phyloP scores from a whole-genome alignment of 92 coral and sea anemone genomes.

The Parazoanthus darwini region DNA sequence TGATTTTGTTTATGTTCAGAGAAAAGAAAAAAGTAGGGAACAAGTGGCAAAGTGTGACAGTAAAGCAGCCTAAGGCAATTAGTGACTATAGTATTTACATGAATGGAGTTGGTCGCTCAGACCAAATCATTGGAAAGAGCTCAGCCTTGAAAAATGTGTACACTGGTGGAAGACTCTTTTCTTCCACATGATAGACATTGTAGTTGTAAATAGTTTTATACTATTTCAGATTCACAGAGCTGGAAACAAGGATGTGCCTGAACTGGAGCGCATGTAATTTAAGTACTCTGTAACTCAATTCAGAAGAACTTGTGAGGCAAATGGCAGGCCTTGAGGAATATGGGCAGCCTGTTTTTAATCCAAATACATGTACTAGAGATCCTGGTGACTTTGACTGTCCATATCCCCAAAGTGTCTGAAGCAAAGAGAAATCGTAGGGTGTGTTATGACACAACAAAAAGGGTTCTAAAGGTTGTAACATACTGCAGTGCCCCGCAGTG shows the following conservation, averaged over 20 bases:
- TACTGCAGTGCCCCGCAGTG: slow-evolving; percentile 66
- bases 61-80: neutral
- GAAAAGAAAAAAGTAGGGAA: neutral
- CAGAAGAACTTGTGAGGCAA: slow-evolving; percentile 26
- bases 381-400: slow-evolving; percentile 33
- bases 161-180: slow-evolving; percentile 2
- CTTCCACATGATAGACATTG: neutral
- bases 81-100: neutral
- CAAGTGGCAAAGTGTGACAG: neutral
- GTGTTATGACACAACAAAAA: slow-evolving; percentile 36
- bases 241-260: neutral
- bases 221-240: slow-evolving; percentile 1
- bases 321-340: slow-evolving; percentile 34
- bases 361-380: neutral
- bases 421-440: slow-evolving; percentile 38
- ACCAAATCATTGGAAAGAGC: neutral
- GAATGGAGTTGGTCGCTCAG: neutral
- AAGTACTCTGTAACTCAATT: neutral
- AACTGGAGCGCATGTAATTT: neutral
- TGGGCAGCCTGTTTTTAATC: slow-evolving; percentile 28
- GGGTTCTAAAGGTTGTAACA: slow-evolving; percentile 20
- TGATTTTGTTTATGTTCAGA: neutral
- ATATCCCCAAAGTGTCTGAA: slow-evolving; percentile 15
- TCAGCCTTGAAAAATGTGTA: neutral
- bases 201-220: neutral